Evolutionary conservation across 2,888 invertebrate genomes (phyloP), one percentile per base, ranked within the genome.

Genomic region (Lomographa bimaculata): DNA sequence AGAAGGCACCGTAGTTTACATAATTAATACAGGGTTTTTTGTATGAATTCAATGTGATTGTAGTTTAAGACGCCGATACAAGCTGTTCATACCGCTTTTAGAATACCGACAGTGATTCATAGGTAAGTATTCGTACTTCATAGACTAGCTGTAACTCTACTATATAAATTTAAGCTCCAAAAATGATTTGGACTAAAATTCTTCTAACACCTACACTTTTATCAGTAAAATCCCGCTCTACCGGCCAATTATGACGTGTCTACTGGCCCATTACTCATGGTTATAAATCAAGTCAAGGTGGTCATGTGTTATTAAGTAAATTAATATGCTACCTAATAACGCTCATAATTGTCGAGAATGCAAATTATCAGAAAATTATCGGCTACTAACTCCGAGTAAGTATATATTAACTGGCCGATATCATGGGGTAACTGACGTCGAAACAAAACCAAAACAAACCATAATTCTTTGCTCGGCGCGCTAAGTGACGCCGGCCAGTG

Each of bases 11-110:
- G 52, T 84, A 84, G 82, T 80, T 76, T 79, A 81, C 76, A 76
- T 79, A 83, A 79, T 81, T 77, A n/a, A 86, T 86, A 89, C 89
- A 89, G 89, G 89, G 89, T 89, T 87, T 87, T 87, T 87, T 87
- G 85, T 89, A 87, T 86, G 83, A 86, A 85, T 85, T 83, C 84
- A 86, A 84, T 89, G 89, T 89, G 89, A 89, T 89, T 83, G 86
- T 89, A 89, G 89, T 77, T 77, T 87, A 87, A 89, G 85, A 75
- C 80, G 79, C 76, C 64, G 75, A 68, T 62, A 71, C 74, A 69
- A 79, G 76, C 76, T 81, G 81, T 84, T 83, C 80, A 77, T 74
- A 79, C 78, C 64, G 78, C 80, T 79, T 74, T 71, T 74, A 79
- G 73, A 77, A 71, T 72, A 78, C 67, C 65, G 60, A 72, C 64